A percentile compares a stretch with the other conserved stretches of the same genome.
These are phyloP conservation scores for Carduelis carduelis DNA, from an alignment of 2,797 vertebrate genomes.

Conservation along the genomic window DNA sequence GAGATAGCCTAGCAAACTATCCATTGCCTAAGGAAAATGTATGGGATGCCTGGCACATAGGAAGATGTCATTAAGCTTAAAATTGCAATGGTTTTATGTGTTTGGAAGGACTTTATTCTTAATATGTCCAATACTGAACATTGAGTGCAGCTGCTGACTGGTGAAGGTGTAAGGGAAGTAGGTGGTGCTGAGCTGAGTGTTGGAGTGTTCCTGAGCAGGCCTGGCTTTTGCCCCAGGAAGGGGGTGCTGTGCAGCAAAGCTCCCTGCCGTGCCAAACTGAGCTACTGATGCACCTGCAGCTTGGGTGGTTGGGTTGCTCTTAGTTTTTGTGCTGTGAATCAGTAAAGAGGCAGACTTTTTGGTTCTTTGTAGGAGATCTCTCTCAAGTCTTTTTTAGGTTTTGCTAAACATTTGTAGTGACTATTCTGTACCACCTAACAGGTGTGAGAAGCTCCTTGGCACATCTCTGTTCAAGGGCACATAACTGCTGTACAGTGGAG, in stretches of 20 bases:
- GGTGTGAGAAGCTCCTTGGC: not conserved
- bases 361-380: not conserved
- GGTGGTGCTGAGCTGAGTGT: not conserved
- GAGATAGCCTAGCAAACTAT: rapidly evolving
- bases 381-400: not conserved
- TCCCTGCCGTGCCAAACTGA: not conserved
- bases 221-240: not conserved
- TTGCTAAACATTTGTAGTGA: not conserved
- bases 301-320: not conserved
- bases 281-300: not conserved
- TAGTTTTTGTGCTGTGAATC: not conserved
- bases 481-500: not conserved
- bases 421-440: not conserved
- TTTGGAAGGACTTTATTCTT: not conserved
- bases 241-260: not conserved
- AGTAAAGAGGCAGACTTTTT: not conserved
- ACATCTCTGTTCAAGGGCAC: not conserved
- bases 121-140: not conserved
- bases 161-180: not conserved
- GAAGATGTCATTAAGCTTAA: not conserved
- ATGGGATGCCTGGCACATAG: not conserved
- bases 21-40: not conserved
- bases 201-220: not conserved
- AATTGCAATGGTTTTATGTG: not conserved
- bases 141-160: not conserved